Conservation (phyloP, 2,888 invertebrate genomes). For the Gibbula magus region DNA sequence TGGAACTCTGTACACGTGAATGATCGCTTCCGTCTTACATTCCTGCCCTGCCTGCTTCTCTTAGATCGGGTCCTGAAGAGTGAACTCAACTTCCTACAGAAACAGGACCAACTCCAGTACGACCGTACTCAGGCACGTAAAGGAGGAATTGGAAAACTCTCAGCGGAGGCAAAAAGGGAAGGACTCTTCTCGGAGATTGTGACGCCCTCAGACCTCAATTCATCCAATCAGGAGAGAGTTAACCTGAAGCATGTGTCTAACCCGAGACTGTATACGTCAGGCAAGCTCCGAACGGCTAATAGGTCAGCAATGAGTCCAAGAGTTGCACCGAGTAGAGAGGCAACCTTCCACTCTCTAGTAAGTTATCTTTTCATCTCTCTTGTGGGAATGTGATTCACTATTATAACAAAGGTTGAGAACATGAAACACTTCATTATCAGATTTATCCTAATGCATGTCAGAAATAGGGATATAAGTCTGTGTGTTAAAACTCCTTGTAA, state of each 20-base stretch:
- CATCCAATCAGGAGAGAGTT: slow-evolving; percentile 9
- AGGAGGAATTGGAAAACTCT: slow-evolving; percentile 49
- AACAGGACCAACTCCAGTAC: slow-evolving; percentile 64
- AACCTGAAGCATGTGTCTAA: slow-evolving; percentile 59
- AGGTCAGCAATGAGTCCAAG: neutral
- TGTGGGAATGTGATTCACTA: too few relatives aligned
- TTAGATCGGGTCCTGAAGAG: slow-evolving; percentile 65
- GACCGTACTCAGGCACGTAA: slow-evolving; percentile 59
- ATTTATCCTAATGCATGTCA: too few relatives aligned
- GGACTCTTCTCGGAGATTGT: neutral
- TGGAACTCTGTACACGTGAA: slow-evolving; percentile 42
- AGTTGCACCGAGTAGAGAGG: slow-evolving; percentile 29
- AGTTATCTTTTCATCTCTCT: neutral
- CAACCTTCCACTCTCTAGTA: slow-evolving; percentile 31
- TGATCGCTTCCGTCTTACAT: slow-evolving; percentile 62
- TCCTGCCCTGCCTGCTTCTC: slow-evolving; percentile 63
- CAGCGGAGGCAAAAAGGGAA: neutral
- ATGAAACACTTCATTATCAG: too few relatives aligned
- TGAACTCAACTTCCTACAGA: slow-evolving; percentile 58
- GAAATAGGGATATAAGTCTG: too few relatives aligned
- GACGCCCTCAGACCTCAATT: slow-evolving; percentile 1
- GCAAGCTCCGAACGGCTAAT: slow-evolving; percentile 29
- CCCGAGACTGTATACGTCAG: slow-evolving; percentile 58
- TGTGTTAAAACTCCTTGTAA: too few relatives aligned
- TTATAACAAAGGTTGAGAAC: too few relatives aligned